phyloP scores from a whole-genome alignment of 2,797 vertebrate genomes.

The Spatula clypeata region DNA sequence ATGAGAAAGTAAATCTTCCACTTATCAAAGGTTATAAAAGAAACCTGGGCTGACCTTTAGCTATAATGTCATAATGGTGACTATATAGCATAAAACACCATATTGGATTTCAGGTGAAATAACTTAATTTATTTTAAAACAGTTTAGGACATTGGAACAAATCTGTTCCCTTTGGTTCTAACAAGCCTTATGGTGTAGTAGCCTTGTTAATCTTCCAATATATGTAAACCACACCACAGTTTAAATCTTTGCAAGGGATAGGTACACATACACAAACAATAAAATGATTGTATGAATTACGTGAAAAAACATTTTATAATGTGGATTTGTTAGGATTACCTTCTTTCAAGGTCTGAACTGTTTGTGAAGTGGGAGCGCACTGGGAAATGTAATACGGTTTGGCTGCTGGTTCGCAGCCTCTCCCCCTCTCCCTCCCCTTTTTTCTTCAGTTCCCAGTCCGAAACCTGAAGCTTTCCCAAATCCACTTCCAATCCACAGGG shows the following conservation, averaged over 20 bases:
- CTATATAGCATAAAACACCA: neutral
- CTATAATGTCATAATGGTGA: neutral
- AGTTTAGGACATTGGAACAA: slow-evolving; percentile 6
- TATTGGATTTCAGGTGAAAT: slow-evolving; percentile 54
- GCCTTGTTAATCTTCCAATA: slow-evolving; percentile 52
- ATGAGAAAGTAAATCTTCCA: neutral
- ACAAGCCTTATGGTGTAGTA: neutral
- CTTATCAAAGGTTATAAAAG: slow-evolving; percentile 9
- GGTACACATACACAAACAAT: slow-evolving; percentile 27
- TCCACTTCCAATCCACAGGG: slow-evolving; percentile 2
- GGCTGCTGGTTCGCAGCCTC: slow-evolving; percentile 2
- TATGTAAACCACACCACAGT: neutral
- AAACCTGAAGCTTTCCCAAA: slow-evolving; percentile 49
- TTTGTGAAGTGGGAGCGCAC: neutral
- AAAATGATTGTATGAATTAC: slow-evolving; percentile 24
- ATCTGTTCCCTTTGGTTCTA: slow-evolving; percentile 52
- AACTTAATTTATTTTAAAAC: slow-evolving; percentile 28
- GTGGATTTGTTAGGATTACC: slow-evolving; percentile 31
- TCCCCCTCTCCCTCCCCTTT: neutral
- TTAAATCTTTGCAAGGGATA: neutral
- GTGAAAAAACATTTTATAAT: neutral
- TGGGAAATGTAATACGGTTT: slow-evolving; percentile 47
- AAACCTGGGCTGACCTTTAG: slow-evolving; percentile 41
- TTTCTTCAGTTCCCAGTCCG: slow-evolving; percentile 11
- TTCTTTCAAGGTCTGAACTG: slow-evolving; percentile 34